A percentile compares a stretch with the other conserved stretches of the same genome.
These are phyloP conservation scores for Macrobrachium nipponense DNA, from an alignment of 1,140 invertebrate species.

Conservation along the genomic window DNA sequence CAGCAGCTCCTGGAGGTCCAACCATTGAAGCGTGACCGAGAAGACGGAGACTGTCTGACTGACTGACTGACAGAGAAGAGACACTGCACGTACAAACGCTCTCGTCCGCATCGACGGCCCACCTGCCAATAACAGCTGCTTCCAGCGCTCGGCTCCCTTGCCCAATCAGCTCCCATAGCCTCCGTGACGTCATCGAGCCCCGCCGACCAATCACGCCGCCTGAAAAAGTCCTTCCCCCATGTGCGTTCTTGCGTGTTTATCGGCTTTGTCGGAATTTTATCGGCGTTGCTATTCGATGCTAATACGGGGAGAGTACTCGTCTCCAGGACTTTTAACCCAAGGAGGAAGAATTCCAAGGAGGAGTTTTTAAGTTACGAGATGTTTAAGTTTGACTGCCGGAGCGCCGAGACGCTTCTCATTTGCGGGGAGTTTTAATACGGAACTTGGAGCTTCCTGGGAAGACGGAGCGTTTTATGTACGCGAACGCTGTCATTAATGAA, in stretches of 20 bases:
- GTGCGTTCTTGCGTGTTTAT: slow-evolving; percentile 32
- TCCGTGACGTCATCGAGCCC: not conserved
- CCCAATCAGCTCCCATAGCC: slow-evolving; percentile 4
- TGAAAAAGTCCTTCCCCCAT: not conserved
- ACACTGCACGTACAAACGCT: not conserved
- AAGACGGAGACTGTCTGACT: not conserved
- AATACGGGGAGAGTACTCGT: slow-evolving; percentile 7
- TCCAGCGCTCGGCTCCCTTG: not conserved
- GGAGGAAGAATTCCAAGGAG: not conserved
- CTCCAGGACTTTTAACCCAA: slow-evolving; percentile 1
- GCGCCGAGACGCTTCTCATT: too few relatives aligned
- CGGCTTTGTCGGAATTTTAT: slow-evolving; percentile 23
- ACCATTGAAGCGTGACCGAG: too few relatives aligned
- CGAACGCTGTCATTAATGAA: too few relatives aligned
- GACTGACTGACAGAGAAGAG: not conserved
- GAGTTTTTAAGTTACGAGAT: too few relatives aligned
- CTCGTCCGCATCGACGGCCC: not conserved
- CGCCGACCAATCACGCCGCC: not conserved
- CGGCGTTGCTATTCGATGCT: slow-evolving; percentile 32
- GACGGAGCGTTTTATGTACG: too few relatives aligned
- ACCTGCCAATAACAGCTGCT: slow-evolving; percentile 30
- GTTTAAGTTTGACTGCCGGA: too few relatives aligned
- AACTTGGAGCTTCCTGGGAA: too few relatives aligned
- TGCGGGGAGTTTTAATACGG: too few relatives aligned
- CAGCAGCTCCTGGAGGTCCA: too few relatives aligned